Base-by-base conservation (phyloP, 2,888 invertebrate species). In the Chloromyia formosa region DNA sequence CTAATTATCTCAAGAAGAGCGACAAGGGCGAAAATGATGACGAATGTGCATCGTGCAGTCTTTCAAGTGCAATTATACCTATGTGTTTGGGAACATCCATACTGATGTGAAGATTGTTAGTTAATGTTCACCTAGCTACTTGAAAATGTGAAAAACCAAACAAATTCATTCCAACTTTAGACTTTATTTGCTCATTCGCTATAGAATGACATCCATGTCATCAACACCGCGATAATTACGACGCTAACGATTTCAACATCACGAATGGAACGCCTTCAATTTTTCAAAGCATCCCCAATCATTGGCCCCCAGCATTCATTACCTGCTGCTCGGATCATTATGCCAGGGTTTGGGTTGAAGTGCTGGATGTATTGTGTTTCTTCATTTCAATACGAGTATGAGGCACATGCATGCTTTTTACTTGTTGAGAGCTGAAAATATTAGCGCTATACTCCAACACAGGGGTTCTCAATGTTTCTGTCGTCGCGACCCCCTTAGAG, bases 21-120 rank as follows among this genome's bases (percentile, higher is more conserved):
- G 49, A 14, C 22, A 66, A 66, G 20, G 22, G 23, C 27, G 61
- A 14, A 20, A 20, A 42, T 18, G 66, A 56, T 40, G 58, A 54
- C 40, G 71, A 20, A 56, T 71, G 71, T 71, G 71, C 71, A 71
- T 71, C 71, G 20, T 40, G 71, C 71, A 71, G 71, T 20, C 58
- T 71, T 71, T 71, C 56, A 71, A 71, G 71, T 58, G 58, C 20
- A 71, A 71, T 71, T 23, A 58, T 12, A 58, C 20, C 20, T 22
- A 69, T 69, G 42, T 58, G 45, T 66, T 56, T 10, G 10, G 66
- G 14, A 18, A 7, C 49, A 18, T 22, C 45, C 45, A 66, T 66
- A n/a, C 66, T 5, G 18, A 66, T 66, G 22, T 66, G 66, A 49
- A 10, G 66, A 22, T 42, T 64, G 64, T 64, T 64, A 18, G 42